These are phyloP conservation scores for Meles meles DNA, from an alignment of 2,113 vertebrate species.

Conservation along the genomic window DNA sequence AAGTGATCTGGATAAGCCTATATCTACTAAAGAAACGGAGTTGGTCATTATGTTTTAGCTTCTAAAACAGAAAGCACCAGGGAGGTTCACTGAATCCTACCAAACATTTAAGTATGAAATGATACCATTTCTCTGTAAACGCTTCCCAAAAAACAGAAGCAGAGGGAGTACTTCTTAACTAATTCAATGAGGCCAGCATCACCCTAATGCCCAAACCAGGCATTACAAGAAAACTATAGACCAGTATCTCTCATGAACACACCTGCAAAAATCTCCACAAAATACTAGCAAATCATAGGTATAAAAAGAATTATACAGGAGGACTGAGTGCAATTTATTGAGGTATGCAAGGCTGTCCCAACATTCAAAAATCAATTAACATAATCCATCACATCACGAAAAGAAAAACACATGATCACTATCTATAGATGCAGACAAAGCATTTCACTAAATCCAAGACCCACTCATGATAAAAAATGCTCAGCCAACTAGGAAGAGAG, in stretches of 20 bases:
- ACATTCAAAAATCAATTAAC: background rate
- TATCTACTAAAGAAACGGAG: background rate
- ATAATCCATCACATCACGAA: background rate
- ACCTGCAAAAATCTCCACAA: background rate
- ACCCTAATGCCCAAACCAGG: background rate
- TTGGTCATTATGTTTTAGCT: background rate
- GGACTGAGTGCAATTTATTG: background rate
- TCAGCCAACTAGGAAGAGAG: background rate
- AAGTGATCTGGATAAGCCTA: background rate
- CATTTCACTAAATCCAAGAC: background rate
- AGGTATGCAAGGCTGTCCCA: background rate
- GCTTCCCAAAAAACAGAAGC: background rate
- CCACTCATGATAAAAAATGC: background rate
- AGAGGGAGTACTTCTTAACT: background rate
- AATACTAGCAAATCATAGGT: background rate
- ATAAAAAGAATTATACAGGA: background rate
- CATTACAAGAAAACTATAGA: background rate
- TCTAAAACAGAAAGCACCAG: background rate
- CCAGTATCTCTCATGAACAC: background rate
- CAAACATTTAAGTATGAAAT: background rate
- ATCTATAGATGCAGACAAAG: background rate
- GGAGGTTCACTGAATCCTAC: background rate
- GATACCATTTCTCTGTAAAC: background rate
- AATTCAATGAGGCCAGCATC: background rate
- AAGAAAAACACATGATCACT: background rate